Conservation (phyloP, 2,888 invertebrate genomes). For the Euzophera pinguis region DNA sequence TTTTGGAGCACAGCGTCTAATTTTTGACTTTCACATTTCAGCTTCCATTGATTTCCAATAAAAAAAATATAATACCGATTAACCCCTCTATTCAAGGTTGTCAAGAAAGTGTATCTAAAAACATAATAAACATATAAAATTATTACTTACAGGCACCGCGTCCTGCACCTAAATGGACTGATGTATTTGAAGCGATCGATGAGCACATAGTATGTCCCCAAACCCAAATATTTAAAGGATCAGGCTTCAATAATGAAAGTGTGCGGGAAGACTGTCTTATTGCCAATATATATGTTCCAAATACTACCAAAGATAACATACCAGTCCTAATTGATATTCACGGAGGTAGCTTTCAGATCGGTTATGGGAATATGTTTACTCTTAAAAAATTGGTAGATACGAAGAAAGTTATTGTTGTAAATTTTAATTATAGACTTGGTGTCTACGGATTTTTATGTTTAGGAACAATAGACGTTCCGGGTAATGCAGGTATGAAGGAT, state of each 20-base stretch:
- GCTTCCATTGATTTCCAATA: too few relatives aligned
- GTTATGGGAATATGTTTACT: slow-evolving; percentile 17
- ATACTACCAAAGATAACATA: slow-evolving; percentile 27
- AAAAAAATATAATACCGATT: too few relatives aligned
- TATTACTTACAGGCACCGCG: slow-evolving; percentile 22
- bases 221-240: not conserved
- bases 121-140: too few relatives aligned
- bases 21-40: too few relatives aligned
- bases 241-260: not conserved
- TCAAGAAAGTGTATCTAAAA: too few relatives aligned
- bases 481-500: slow-evolving; percentile 43
- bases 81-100: too few relatives aligned
- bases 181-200: slow-evolving; percentile 23
- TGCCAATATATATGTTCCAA: slow-evolving; percentile 32
- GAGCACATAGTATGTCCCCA: slow-evolving; percentile 26
- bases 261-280: slow-evolving; percentile 30
- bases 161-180: slow-evolving; percentile 21
- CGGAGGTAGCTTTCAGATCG: slow-evolving; percentile 33
- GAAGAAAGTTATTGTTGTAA: slow-evolving; percentile 24
- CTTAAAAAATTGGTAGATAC: slow-evolving; percentile 18
- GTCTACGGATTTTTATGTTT: slow-evolving; percentile 39
- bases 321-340: slow-evolving; percentile 36
- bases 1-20: too few relatives aligned
- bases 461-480: slow-evolving; percentile 37
- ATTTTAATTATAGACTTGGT: slow-evolving; percentile 31